phyloP scores from a whole-genome alignment of 2,888 invertebrate species.

The Lampropteryx suffumata region DNA sequence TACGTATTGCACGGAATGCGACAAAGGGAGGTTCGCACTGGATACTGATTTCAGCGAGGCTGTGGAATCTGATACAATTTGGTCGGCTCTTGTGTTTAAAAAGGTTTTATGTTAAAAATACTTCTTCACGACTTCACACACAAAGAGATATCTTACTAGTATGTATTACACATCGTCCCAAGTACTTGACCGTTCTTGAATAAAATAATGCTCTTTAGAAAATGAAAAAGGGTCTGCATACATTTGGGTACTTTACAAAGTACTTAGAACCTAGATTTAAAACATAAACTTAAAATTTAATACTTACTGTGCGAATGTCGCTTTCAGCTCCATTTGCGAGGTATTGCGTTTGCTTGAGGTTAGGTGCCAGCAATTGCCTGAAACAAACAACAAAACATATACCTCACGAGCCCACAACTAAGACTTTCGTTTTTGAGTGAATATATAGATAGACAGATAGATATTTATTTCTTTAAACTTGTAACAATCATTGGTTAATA shows the following conservation, averaged over 20 bases:
- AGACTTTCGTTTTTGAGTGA: too few relatives aligned
- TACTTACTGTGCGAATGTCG: slow-evolving; percentile 89
- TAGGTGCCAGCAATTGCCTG: slow-evolving; percentile 97
- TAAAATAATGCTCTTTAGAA: too few relatives aligned
- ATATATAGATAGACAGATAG: too few relatives aligned
- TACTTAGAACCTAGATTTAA: too few relatives aligned
- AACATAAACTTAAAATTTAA: not conserved
- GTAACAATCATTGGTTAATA: too few relatives aligned
- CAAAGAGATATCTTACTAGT: not conserved
- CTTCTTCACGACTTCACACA: not conserved
- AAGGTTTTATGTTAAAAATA: not conserved
- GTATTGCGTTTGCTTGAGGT: slow-evolving; percentile 95
- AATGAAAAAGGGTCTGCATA: too few relatives aligned
- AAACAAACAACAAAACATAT: slow-evolving; percentile 19
- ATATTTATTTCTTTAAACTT: too few relatives aligned
- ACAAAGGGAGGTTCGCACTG: slow-evolving; percentile 5
- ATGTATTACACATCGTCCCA: too few relatives aligned
- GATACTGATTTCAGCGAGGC: slow-evolving; percentile 8
- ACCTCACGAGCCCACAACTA: not conserved
- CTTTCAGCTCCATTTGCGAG: slow-evolving; percentile 93
- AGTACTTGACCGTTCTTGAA: too few relatives aligned
- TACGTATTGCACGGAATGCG: slow-evolving; percentile 15
- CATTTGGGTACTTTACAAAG: too few relatives aligned
- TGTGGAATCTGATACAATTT: slow-evolving; percentile 7
- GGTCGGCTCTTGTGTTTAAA: not conserved